Conservation (phyloP, 2,888 invertebrate genomes). For the Drosophila algonquin region DNA sequence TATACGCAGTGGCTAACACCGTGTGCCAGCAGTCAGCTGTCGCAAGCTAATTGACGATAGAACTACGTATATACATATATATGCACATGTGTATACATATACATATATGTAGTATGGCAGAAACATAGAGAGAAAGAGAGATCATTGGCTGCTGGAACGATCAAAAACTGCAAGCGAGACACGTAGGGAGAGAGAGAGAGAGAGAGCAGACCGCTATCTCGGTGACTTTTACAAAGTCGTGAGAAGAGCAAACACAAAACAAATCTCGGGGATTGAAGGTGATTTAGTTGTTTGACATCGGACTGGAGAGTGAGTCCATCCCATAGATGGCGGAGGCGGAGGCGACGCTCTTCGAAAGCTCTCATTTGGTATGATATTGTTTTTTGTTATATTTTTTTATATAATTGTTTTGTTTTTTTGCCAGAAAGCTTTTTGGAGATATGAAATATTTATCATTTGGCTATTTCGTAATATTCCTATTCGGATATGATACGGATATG, state of each 20-base stretch:
- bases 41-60: constrained; percentile 53
- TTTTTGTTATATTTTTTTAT: constrained; percentile 37
- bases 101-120: neutral
- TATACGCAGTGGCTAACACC: constrained; percentile 59
- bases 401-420: constrained; percentile 29
- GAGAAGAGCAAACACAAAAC: constrained; percentile 27
- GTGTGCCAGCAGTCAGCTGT: constrained; percentile 35
- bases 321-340: constrained; percentile 1
- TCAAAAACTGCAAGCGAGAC: constrained; percentile 19
- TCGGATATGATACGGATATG: constrained; percentile 13
- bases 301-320: constrained; percentile 34
- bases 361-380: constrained; percentile 24
- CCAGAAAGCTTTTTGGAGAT: constrained; percentile 22
- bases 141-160: constrained; percentile 3
- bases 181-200: constrained; percentile 27
- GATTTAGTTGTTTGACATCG: constrained; percentile 52
- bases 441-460: constrained; percentile 24
- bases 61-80: neutral
- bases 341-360: constrained; percentile 17
- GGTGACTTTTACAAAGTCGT: constrained; percentile 66
- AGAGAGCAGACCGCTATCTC: constrained; percentile 43
- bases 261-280: constrained; percentile 60
- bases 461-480: constrained; percentile 35
- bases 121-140: constrained; percentile 18
- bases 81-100: neutral